Conservation (phyloP, 2,888 invertebrate genomes). For the Pterobdella sp. region DNA sequence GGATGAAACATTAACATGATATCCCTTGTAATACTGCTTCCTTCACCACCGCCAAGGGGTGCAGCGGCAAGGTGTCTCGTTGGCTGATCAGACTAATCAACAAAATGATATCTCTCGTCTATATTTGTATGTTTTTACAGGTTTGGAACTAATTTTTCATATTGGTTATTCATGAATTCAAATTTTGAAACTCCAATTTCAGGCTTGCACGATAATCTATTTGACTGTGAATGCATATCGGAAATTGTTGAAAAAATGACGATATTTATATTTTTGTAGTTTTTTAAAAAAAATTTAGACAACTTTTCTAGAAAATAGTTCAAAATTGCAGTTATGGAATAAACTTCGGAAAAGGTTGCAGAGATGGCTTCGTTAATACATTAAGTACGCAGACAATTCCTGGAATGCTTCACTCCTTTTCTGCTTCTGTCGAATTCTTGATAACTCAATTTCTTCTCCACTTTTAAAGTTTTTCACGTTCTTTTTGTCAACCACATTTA, state of each 20-base stretch:
- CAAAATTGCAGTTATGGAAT: too few relatives aligned
- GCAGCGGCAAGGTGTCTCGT: slow-evolving; percentile 9
- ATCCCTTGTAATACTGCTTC: too few relatives aligned
- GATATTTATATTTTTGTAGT: not conserved
- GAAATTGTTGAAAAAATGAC: slow-evolving; percentile 7
- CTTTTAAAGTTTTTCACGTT: too few relatives aligned
- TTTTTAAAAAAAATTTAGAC: too few relatives aligned
- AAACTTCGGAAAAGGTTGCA: not conserved
- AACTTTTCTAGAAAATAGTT: too few relatives aligned
- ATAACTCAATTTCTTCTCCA: not conserved
- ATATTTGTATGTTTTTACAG: slow-evolving; percentile 15
- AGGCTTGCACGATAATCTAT: slow-evolving; percentile 12
- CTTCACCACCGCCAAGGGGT: slow-evolving; percentile 11
- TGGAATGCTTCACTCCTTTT: slow-evolving; percentile 24
- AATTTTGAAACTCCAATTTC: not conserved
- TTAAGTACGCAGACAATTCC: slow-evolving; percentile 18
- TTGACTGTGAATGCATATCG: slow-evolving; percentile 13
- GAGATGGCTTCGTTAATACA: slow-evolving; percentile 8
- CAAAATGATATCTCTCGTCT: slow-evolving; percentile 19
- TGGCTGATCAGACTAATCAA: slow-evolving; percentile 23
- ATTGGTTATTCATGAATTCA: too few relatives aligned
- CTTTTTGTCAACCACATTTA: too few relatives aligned
- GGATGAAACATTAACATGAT: not conserved
- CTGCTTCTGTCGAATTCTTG: slow-evolving; percentile 3
- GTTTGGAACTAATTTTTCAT: too few relatives aligned